Base-by-base conservation (phyloP, 1,140 invertebrate species). In the Hydropsyche tenuis region DNA sequence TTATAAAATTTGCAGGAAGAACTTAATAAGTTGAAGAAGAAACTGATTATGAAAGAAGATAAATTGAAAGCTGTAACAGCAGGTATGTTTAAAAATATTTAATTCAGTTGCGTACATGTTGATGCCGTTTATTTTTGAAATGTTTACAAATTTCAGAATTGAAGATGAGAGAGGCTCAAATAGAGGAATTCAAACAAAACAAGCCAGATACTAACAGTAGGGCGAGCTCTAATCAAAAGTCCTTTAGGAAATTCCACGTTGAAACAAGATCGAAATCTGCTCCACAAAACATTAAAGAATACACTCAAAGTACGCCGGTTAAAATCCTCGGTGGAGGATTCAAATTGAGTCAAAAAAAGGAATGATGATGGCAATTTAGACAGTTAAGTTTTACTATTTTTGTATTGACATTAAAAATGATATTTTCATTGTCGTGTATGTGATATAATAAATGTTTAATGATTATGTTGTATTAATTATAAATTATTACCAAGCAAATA, bases 1-100 rank as follows among this genome's bases (percentile, higher is more conserved):
- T 25, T 75, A 2, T 60, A 48, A 48, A 48, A 48, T 48, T 46
- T 75, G 71, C 56, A 76, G 72, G 63, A 45, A 23, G 62, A 76
- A 25, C 12, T 73, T 7, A 64, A 56, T 7, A 64, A 64, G 64
- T 65, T 73, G 16, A 76, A 73, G 43, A 76, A 56, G 65, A 63
- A 53, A 53, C 16, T 42, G 7, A 12, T 65, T 42, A 43, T 45
- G 18, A 51, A 76, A 76, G 60, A 64, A 65, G 75, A 73, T 37
- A 68, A 73, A 65, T 42, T 76, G 9, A 76, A 73, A 71, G 60
- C 42, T 9, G 20, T 73, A 2, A 65, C 60, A 11, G 72, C 64
- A 76, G 75, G 75, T 76, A 27, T 60, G 7, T 68, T 60, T 71
- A 5, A 9, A 12, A 37, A n/a, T n/a, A n/a, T n/a, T n/a, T n/a